Evolutionary conservation across 2,113 vertebrate genomes (phyloP).

Genomic region (Heloderma charlesbogerti): DNA sequence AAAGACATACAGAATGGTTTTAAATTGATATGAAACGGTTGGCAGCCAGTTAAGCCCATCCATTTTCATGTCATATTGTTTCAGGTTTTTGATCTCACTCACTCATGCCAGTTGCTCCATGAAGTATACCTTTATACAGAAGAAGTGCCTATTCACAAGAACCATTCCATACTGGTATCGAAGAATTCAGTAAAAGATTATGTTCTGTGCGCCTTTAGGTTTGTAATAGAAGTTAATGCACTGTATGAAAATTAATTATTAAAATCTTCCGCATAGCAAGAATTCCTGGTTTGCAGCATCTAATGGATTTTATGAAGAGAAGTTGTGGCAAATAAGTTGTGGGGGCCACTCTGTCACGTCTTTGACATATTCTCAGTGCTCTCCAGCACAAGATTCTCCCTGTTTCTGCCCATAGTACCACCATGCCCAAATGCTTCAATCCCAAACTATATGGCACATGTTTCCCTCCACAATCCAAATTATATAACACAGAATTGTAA

Average conservation of each 20-base stretch:
- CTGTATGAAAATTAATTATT: background rate
- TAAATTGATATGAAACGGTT: constrained; percentile 18
- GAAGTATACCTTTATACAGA: constrained; percentile 67
- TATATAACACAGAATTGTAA: background rate
- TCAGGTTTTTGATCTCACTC: constrained; percentile 73
- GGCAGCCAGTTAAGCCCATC: constrained; percentile 1
- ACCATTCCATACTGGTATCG: constrained; percentile 70
- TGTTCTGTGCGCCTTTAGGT: constrained; percentile 75
- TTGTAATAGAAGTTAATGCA: constrained; percentile 32
- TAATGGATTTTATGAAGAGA: background rate
- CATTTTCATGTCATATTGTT: constrained; percentile 7
- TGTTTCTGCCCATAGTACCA: background rate
- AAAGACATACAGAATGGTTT: constrained; percentile 12
- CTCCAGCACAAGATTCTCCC: background rate
- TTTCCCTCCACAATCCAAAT: background rate
- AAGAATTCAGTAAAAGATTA: constrained; percentile 70
- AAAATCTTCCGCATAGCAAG: background rate
- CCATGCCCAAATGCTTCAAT: background rate
- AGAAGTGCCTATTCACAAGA: constrained; percentile 61
- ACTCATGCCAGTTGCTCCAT: constrained; percentile 69
- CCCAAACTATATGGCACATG: background rate
- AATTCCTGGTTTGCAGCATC: background rate
- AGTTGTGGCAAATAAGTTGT: background rate
- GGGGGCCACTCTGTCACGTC: too few relatives aligned
- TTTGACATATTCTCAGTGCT: background rate